Evolutionary conservation across 2,888 invertebrate species (phyloP), one percentile per base, ranked within the genome.

Genomic region (Chesias legatella): DNA sequence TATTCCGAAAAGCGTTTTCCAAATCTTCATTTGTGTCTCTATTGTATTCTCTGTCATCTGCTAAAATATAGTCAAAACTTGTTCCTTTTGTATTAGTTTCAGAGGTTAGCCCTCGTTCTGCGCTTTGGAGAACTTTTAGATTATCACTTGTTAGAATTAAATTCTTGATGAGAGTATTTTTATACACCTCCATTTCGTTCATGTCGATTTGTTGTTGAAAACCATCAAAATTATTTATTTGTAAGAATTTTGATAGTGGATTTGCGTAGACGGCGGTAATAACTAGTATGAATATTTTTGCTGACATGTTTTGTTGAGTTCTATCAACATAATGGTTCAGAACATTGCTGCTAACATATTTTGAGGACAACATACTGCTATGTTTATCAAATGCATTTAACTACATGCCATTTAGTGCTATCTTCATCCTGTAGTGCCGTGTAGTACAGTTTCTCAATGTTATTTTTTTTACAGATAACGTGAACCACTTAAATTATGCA

Each of bases 81-180:
- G 8, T 7, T 32, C 10, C 13, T 36, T 48, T 4, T 38, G 6
- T 6, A n/a, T 50, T 47, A 24, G 41, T 28, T 32, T 50, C 37
- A 8, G 23, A 10, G 10, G 24, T 41, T 10, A 40, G 27, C 7
- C 46, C 34, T 1, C 23, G 51, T 54, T 62, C 64, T 48, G 52
- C 48, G 41, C 60, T 58, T 8, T 61, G 36, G 33, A 66, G 43
- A 0, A 56, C 21, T 47, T 60, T 62, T 1, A 69, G 51, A 51
- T 56, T 60, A n/a, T 66, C 58, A 41, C 61, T 64, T 13, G 69
- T 53, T 8, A 53, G 27, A 30, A 67, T 51, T 1, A 68, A 42
- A 36, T 66, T 57, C 36, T 65, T 44, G 8, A 65, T 56, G 2
- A 67, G 33, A 38, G 59, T 40, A 6, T 57, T 51, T 46, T 65